phyloP scores from a whole-genome alignment of 2,888 invertebrate species.

The Drosophila picticornis region DNA sequence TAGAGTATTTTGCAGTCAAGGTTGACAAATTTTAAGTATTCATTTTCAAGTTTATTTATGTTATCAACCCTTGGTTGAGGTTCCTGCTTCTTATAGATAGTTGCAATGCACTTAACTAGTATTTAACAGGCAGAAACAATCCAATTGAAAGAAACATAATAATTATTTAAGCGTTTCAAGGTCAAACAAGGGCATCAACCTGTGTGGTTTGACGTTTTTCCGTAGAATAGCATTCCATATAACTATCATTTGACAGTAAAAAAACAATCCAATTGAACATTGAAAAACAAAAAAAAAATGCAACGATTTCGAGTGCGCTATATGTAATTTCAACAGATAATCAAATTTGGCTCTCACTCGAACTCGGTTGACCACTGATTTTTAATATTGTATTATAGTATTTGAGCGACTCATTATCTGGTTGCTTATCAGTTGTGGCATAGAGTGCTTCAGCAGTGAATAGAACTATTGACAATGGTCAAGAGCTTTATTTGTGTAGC shows the following conservation, averaged over 20 bases:
- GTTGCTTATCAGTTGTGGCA: conserved; percentile 29
- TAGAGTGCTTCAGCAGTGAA: conserved; percentile 31
- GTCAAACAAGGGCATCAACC: not conserved
- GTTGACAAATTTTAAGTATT: not conserved
- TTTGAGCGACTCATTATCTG: conserved; percentile 39
- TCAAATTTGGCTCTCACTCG: not conserved
- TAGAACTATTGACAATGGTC: conserved; percentile 38
- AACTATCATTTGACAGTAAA: not conserved
- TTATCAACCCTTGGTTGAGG: not conserved
- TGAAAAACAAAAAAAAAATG: not conserved
- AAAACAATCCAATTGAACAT: conserved; percentile 15
- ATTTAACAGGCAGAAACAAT: conserved; percentile 1
- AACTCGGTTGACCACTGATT: conserved; percentile 2
- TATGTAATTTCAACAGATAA: conserved; percentile 6
- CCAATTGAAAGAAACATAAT: not conserved
- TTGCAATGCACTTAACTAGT: not conserved
- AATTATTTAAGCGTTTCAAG: not conserved
- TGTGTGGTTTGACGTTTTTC: not conserved
- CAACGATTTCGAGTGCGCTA: conserved; percentile 1
- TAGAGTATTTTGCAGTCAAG: not conserved
- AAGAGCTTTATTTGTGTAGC: conserved; percentile 42
- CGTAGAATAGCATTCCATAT: not conserved
- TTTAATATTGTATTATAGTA: not conserved
- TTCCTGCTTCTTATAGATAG: conserved; percentile 5
- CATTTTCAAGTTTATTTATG: not conserved